Base-by-base conservation (phyloP, 2,888 invertebrate genomes). In the Ophioninae sp. region DNA sequence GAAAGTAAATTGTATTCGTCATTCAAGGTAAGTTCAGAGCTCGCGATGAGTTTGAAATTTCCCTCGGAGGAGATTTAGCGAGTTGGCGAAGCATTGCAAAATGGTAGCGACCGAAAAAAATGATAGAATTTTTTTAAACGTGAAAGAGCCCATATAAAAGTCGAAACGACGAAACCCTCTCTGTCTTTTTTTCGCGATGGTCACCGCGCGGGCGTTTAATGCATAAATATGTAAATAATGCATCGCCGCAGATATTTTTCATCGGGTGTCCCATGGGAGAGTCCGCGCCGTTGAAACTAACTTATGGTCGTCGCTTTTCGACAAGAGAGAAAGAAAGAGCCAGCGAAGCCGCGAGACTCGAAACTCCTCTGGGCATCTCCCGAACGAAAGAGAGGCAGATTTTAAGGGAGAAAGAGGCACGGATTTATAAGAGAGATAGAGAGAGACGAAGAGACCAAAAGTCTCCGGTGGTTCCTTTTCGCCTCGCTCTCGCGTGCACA, bases 211-310 rank as follows among this genome's bases (percentile, higher is more conserved):
- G 86, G 81, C 90, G 88, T 89, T 90, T 90, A 90, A 90, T 89
- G 89, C 89, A 91, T 91, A 91, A 91, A 91, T 91, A 91, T 91
- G 90, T 91, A 91, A 91, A 91, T 91, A 91, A 91, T 88, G 90
- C 88, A 86, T 87, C 84, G 88, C 88, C 86, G 87, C 87, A 89
- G 84, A 86, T 90, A 90, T 91, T 90, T 90, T 88, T 90, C 90
- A 90, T 90, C 89, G 89, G 86, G 88, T 87, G 84, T 84, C 84
- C 81, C 86, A 39, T 73, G 67, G 61, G 81, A 64, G 68, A 72
- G 71, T 51, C 75, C 86, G 77, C 86, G 87, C 89, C 86, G 88
- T 90, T 89, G 88, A 89, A 88, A 88, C 89, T 90, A 90, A 91
- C 90, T 91, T 91, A 91, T 91, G 91, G 90, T 89, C 87, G 87